Evolutionary conservation across 1,140 invertebrate species (phyloP).

Genomic region (Triops cancriformis): DNA sequence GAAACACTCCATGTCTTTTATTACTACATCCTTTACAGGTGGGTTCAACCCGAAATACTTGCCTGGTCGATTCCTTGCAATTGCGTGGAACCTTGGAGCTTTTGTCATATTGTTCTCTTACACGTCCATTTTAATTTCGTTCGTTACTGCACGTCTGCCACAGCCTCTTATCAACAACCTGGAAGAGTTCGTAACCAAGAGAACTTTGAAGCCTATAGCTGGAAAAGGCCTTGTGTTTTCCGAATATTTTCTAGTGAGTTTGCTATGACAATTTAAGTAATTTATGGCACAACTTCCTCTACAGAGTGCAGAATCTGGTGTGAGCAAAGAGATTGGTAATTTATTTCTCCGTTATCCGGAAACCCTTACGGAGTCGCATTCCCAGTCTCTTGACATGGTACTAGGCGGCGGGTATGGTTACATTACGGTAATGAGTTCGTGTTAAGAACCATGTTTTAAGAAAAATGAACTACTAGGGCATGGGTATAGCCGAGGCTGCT

Average conservation of each 20-base stretch:
- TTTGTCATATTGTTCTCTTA: background rate
- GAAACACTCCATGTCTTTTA: background rate
- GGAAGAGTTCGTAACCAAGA: background rate
- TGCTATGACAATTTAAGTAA: background rate
- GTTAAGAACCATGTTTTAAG: no score
- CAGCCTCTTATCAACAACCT: background rate
- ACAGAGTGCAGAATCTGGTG: no score
- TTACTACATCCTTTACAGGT: background rate
- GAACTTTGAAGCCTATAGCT: background rate
- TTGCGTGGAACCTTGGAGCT: background rate
- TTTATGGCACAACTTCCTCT: no score
- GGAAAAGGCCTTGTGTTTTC: background rate
- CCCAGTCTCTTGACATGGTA: no score
- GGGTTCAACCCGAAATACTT: background rate
- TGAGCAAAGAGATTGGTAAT: no score
- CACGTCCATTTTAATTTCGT: background rate
- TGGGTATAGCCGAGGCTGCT: no score
- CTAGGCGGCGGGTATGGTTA: no score
- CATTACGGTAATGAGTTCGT: no score
- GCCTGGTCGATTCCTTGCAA: background rate
- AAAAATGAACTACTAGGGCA: no score
- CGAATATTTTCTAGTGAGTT: background rate
- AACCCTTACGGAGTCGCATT: no score
- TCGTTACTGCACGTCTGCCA: background rate
- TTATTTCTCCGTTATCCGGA: no score